These are phyloP conservation scores for Chiloscyllium punctatum DNA, from an alignment of 2,797 vertebrate species.

Conservation along the genomic window DNA sequence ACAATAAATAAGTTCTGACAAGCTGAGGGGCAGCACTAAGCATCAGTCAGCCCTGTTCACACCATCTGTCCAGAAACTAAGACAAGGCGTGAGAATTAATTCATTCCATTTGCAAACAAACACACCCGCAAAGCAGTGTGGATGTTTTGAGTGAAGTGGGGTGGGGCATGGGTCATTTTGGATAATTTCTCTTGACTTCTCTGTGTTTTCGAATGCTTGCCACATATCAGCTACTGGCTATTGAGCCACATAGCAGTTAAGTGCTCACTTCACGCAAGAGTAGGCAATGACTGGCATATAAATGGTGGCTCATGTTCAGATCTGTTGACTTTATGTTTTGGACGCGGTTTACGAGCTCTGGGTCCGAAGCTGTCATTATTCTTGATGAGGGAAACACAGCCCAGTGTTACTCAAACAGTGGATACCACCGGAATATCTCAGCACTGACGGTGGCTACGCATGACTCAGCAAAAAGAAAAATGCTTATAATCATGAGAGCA, in stretches of 20 bases:
- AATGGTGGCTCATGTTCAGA: neutral
- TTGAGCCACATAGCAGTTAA: neutral
- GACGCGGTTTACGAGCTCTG: neutral
- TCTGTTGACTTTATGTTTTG: neutral
- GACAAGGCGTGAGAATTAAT: conserved; percentile 66
- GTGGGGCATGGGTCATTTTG: neutral
- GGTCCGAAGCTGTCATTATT: neutral
- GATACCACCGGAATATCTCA: neutral
- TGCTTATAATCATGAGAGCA: neutral
- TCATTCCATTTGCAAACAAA: conserved; percentile 63
- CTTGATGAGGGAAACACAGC: neutral
- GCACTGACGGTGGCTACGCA: neutral
- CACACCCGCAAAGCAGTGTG: conserved; percentile 52
- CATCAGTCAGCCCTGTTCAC: conserved; percentile 50
- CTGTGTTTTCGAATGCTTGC: neutral
- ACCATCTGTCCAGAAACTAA: conserved; percentile 66
- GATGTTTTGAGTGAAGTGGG: conserved; percentile 48
- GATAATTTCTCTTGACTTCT: neutral
- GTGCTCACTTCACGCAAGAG: neutral
- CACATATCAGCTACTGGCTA: neutral
- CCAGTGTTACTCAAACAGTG: neutral
- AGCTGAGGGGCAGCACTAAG: conserved; percentile 51
- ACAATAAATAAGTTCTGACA: conserved; percentile 59
- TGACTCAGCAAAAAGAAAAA: neutral
- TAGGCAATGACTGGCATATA: neutral